Percentiles rank a stretch among this genome's conserved stretches.
Conservation (phyloP, 1,140 invertebrate species). For the Drosophila erecta region DNA sequence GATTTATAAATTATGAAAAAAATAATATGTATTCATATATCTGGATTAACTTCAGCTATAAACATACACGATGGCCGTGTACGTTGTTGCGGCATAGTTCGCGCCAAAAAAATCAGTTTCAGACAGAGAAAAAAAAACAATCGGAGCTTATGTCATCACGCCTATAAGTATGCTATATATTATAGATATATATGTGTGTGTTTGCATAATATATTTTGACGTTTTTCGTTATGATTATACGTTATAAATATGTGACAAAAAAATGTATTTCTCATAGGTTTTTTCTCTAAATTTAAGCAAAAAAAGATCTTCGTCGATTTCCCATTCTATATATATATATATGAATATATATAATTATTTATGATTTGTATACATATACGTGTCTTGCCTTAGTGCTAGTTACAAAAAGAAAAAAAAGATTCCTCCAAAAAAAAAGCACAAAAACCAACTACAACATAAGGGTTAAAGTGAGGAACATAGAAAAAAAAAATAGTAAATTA, state of each 20-base stretch:
- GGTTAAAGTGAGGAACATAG: slow-evolving; percentile 65
- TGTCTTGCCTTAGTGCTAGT: slow-evolving; percentile 53
- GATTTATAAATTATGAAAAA: slow-evolving; percentile 77
- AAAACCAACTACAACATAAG: slow-evolving; percentile 66
- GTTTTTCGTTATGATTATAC: slow-evolving; percentile 35
- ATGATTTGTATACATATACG: slow-evolving; percentile 44
- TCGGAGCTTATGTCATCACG: slow-evolving; percentile 64
- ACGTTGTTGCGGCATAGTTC: slow-evolving; percentile 59
- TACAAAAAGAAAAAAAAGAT: slow-evolving; percentile 63
- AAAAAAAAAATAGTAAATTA: slow-evolving; percentile 31
- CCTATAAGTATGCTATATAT: slow-evolving; percentile 53
- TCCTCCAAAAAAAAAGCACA: slow-evolving; percentile 66
- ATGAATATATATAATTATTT: slow-evolving; percentile 38
- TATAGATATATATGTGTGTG: slow-evolving; percentile 46
- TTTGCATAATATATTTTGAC: slow-evolving; percentile 36
- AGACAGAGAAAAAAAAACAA: slow-evolving; percentile 76
- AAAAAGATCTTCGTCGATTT: slow-evolving; percentile 41
- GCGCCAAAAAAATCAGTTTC: slow-evolving; percentile 62
- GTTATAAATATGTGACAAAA: slow-evolving; percentile 66
- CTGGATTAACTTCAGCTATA: slow-evolving; percentile 71
- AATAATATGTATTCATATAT: slow-evolving; percentile 58
- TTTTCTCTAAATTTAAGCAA: slow-evolving; percentile 54
- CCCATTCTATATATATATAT: slow-evolving; percentile 36
- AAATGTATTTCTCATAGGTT: slow-evolving; percentile 45
- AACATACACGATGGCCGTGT: slow-evolving; percentile 60